Evolutionary conservation across 2,797 vertebrate genomes (phyloP).

Genomic region (Dallia pectoralis): DNA sequence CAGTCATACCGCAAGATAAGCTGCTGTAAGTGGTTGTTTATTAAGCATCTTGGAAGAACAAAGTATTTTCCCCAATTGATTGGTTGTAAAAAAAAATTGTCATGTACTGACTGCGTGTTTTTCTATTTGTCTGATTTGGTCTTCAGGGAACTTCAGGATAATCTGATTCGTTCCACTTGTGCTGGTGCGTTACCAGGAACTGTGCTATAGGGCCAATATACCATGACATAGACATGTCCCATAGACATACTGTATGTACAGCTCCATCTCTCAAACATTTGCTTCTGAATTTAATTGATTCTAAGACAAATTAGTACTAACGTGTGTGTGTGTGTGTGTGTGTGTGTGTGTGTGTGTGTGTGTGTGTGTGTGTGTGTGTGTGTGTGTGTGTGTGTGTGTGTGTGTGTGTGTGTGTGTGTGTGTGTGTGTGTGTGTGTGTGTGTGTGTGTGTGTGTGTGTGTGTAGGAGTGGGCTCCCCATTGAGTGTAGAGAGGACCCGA

Average conservation of each 20-base stretch:
- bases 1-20: slow-evolving; percentile 36
- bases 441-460: slow-evolving; percentile 7
- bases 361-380: not conserved
- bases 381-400: not conserved
- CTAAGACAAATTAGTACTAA: no score
- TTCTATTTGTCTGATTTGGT: not conserved
- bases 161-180: slow-evolving; percentile 29
- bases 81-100: not conserved
- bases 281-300: no score
- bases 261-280: no score
- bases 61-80: not conserved
- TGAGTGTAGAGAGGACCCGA: slow-evolving; percentile 82
- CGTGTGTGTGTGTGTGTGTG: no score
- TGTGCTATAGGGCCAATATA: no score
- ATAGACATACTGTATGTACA: no score
- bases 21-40: slow-evolving; percentile 42
- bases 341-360: no score
- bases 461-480: slow-evolving; percentile 75
- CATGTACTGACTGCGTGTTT: not conserved
- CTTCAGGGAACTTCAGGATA: slow-evolving; percentile 37
- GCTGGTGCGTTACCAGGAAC: slow-evolving; percentile 21
- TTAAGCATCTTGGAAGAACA: not conserved
- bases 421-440: not conserved
- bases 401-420: no score
- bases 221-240: no score